Percentiles rank a stretch among this genome's conserved stretches.
Conservation (phyloP, 2,888 invertebrate genomes). For the Chromoteleia sp. region DNA sequence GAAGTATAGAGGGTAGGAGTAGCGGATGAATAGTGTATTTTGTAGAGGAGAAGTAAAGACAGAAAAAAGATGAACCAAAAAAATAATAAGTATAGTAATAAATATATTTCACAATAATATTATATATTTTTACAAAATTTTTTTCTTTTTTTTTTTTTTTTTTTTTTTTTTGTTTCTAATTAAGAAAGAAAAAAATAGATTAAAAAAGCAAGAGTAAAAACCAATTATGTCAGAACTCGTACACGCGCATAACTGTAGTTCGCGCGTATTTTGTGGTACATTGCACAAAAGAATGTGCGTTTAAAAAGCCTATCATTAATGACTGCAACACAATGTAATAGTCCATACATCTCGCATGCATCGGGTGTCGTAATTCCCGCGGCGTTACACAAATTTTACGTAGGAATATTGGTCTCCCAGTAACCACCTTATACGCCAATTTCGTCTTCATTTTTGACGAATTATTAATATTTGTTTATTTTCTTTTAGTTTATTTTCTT, state of each 20-base stretch:
- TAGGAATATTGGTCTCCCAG: conserved; percentile 16
- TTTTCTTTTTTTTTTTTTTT: no score
- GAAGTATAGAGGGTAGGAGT: no score
- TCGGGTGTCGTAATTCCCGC: conserved; percentile 41
- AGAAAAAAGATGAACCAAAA: no score
- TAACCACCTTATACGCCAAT: background rate
- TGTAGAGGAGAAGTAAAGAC: no score
- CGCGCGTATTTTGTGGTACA: conserved; percentile 31
- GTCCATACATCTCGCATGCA: conserved; percentile 34
- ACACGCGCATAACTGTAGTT: conserved; percentile 18
- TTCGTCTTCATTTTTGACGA: background rate
- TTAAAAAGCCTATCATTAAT: conserved; percentile 41
- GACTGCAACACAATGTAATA: conserved; percentile 49
- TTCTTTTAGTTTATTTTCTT: no score
- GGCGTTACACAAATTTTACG: conserved; percentile 21
- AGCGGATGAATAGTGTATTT: no score
- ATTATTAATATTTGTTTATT: no score
- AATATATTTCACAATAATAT: no score
- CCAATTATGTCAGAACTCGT: conserved; percentile 15
- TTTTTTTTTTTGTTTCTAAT: no score
- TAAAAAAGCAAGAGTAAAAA: conserved; percentile 26
- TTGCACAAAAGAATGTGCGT: conserved; percentile 51
- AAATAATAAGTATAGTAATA: no score
- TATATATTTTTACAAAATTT: no score
- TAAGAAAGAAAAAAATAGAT: background rate